Percentiles rank a stretch among this genome's conserved stretches.
Conservation (phyloP, 2,888 invertebrate genomes). For the Malthinus flaveolus region DNA sequence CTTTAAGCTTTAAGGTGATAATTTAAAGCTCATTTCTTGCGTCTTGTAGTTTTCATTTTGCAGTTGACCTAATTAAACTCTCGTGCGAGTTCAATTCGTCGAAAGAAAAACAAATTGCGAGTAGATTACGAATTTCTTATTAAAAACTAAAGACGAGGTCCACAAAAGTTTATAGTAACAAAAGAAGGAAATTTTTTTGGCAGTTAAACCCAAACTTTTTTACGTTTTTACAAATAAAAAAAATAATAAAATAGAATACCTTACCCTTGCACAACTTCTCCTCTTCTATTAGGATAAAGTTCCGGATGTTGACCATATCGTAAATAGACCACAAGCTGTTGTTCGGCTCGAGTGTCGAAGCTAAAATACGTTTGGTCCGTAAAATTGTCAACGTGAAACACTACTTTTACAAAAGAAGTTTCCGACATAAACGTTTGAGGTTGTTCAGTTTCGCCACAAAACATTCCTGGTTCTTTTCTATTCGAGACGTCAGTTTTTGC, state of each 20-base stretch:
- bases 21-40: no score
- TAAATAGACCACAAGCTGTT: conserved; percentile 86
- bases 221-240: background rate
- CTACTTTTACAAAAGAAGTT: conserved; percentile 88
- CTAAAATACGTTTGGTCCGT: conserved; percentile 90
- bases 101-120: no score
- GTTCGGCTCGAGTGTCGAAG: conserved; percentile 85
- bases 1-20: no score
- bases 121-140: no score
- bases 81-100: no score
- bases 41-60: no score
- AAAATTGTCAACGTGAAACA: conserved; percentile 91
- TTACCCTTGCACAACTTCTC: conserved; percentile 84
- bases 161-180: background rate
- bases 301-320: conserved; percentile 94
- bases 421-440: conserved; percentile 94
- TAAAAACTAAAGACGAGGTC: background rate
- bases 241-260: background rate
- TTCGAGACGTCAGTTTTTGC: conserved; percentile 88
- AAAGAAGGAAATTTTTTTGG: background rate
- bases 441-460: conserved; percentile 92
- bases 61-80: no score
- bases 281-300: conserved; percentile 86
- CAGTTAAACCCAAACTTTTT: background rate
- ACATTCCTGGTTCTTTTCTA: conserved; percentile 85